Base-by-base conservation (phyloP, 2,113 vertebrate species). In the Lanius collurio region DNA sequence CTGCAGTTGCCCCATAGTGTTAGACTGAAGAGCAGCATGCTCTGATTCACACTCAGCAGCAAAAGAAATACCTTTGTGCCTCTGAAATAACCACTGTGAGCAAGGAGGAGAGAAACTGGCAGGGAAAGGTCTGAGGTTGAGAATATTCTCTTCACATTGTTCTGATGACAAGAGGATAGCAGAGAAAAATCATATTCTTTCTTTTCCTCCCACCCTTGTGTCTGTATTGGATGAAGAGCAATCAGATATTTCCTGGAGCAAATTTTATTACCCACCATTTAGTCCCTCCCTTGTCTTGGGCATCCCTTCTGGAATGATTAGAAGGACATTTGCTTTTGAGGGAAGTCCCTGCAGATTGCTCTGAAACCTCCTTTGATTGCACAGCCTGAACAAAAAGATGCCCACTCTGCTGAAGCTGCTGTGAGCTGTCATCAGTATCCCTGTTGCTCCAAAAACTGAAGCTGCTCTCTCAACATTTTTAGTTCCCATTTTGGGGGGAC, bases 1-100 rank as follows among this genome's bases (percentile, higher is more conserved):
- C 88, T 96, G 88, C 77, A 82, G 69, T 70, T 93, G 70, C 67
- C 92, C 94, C 92, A 86, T 11, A 77, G 71, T 20, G 65, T 93
- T 88, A 62, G 28, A 33, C 68, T 90, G 67, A 90, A 73, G 49
- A 90, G 92, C 68, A 41, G 22, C 67, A 14, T 71, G 70, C 33
- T 65, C 79, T 7, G 10, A 63, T 31, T 62, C 14, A 27, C 30
- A 10, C 37, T 53, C 55, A 55, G 17, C 3, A 73, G 64, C 49
- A 57, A 53, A 49, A 80, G 24, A 75, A 78, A 89, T 46, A 68
- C 57, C 55, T 93, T 75, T 87, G 55, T 60, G 79, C 78, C 31
- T 60, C 75, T 67, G 68, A 59, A 90, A 59, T n/a, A 74, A 47
- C 60, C 19, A 2, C 28, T 81, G 63, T 39, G 28, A 90, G 63